Base-by-base conservation (phyloP, 2,797 vertebrate species). In the Aeoliscus strigatus region DNA sequence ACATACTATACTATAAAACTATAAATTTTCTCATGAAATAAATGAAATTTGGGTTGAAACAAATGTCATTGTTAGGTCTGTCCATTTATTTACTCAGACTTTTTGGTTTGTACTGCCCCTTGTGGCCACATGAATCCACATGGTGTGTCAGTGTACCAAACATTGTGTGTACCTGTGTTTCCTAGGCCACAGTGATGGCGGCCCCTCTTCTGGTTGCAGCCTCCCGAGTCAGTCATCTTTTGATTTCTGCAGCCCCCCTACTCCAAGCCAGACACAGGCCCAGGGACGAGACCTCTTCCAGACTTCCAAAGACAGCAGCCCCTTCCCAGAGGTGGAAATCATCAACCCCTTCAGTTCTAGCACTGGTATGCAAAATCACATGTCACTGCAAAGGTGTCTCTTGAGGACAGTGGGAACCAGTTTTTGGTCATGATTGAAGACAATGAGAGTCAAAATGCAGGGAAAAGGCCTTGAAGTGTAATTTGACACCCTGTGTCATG, bases 211-310 rank as follows among this genome's bases (percentile, higher is more conserved):
- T 0, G 83, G 77, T 34, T 83, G 87, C 49, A 82, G 75, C 16
- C 79, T 90, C 49, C 87, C 88, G 65, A 77, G 63, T 51, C 90
- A 85, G 66, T 68, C 90, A 4, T 77, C 87, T 0, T 91, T 91
- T 37, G 90, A 91, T 25, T 91, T 91, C 78, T 90, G 90, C 21
- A 82, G 86, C 27, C 79, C 89, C 4, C 53, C 89, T 50, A 90
- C 91, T 55, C 87, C 89, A 24, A 74, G 66, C 25, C 85, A 85
- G 66, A 49, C 65, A 14, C 84, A 78, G 60, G 34, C 51, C 6
- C 85, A 66, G 51, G 74, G 73, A 51, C 84, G 79, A 73, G 45
- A 91, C 78, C 78, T 47, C 68, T 90, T 81, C 80, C 90, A 51
- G 73, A 79, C 21, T 28, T 62, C 79, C 49, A 90, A 87, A 27